Evolutionary conservation across 2,797 vertebrate genomes (phyloP), one percentile per base, ranked within the genome.

Genomic region (Enteromius unitaeniatus): DNA sequence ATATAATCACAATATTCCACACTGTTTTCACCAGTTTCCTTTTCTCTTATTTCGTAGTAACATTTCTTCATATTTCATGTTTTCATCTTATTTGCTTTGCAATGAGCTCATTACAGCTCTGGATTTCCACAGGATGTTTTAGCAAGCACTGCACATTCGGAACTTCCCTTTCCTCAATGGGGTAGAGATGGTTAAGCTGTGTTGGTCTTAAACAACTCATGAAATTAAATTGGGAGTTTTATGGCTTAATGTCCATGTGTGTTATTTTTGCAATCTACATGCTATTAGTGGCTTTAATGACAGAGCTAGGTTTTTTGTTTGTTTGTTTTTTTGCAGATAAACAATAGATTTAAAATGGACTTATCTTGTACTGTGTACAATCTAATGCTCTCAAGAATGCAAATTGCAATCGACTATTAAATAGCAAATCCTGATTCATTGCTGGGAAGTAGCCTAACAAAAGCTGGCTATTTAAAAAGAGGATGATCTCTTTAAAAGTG

Each of bases 91-190:
- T 62, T 60, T 34, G 6, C 67, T 64, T 76, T 76, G 15, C n/a
- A 60, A 23, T 40, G 13, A 76, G 34, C 14, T 76, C 53, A 42
- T 76, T 60, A 60, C n/a, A 76, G 74, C 53, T 60, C 19, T 15
- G 3, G 31, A 37, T 53, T 55, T 75, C 28, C 49, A 75, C 10
- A 37, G 51, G 31, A 55, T 40, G 11, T 28, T 53, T 75, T 13
- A 74, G 51, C 51, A 75, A 37, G 19, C 49, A 11, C 49, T 42
- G 53, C 31, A 76, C 53, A 40, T 58, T 76, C 53, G 17, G 21
- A 76, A 40, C 75, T 45, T 28, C 9, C 15, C 19, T 42, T 62
- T 28, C 15, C 37, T 60, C 37, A 19, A 0, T 42, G 55, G 47
- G 14, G 19, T 60, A 19, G n/a, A 62, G n/a, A 45, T 15, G n/a